Conservation (phyloP, 35 echinoderm and acorn worm species). For the Ophioderma brevispina region DNA sequence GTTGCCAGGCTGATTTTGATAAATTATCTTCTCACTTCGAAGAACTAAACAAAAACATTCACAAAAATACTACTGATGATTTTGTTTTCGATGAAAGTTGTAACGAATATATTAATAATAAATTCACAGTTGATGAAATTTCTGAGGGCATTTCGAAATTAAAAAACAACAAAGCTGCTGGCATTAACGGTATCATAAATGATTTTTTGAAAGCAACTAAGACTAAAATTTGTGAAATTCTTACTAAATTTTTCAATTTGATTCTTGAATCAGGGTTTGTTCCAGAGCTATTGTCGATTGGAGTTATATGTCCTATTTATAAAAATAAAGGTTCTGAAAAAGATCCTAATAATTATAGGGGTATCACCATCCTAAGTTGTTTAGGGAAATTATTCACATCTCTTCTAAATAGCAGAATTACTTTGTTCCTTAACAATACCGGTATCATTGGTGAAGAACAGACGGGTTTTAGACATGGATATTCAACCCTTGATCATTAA, state of each 20-base stretch:
- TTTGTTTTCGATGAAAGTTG: background rate
- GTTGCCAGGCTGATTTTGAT: background rate
- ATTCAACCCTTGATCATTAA: conserved; percentile 50
- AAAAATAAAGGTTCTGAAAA: too few species aligned
- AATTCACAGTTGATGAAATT: background rate
- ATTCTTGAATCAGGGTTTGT: too few species aligned
- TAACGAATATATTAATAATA: background rate
- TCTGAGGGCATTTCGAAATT: background rate
- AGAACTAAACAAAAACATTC: background rate
- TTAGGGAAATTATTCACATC: conserved; percentile 53
- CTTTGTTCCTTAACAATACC: too few species aligned
- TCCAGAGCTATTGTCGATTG: too few species aligned
- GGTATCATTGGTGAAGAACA: conserved; percentile 56
- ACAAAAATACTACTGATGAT: background rate
- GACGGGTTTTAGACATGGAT: conserved; percentile 44
- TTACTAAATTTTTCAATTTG: too few species aligned
- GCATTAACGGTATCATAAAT: background rate
- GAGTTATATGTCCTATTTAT: too few species aligned
- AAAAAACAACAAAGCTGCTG: background rate
- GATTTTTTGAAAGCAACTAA: background rate
- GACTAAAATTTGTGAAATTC: too few species aligned
- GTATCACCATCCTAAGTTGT: too few species aligned
- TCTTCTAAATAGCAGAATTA: too few species aligned
- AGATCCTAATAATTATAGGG: too few species aligned
- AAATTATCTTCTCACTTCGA: background rate